Evolutionary conservation across 2,797 vertebrate genomes (phyloP), one percentile per base, ranked within the genome.

Genomic region (Novumbra hubbsi): DNA sequence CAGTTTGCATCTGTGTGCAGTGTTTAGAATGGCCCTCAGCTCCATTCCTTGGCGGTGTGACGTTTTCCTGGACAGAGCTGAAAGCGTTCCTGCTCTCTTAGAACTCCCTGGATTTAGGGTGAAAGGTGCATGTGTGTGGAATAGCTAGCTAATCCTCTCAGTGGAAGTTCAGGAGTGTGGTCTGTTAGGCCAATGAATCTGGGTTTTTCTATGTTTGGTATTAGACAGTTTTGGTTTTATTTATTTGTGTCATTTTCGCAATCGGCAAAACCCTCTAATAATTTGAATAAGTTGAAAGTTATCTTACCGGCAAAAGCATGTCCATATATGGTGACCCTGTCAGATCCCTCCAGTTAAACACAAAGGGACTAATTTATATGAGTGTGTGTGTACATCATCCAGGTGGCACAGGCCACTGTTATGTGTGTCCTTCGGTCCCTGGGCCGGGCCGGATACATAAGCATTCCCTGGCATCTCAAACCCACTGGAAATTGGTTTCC

Each of bases 381-480:
- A 80, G 55, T 55, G 16, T 30, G 41, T 41, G 2, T 57, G 55
- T 75, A 83, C 83, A 85, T 79, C 85, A n/a, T 76, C 72, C 80
- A 88, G 80, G 86, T 90, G 90, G 82, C 83, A 87, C 82, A 88
- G 89, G 88, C 85, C 73, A 74, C 32, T 68, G 11, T 81, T 80
- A 82, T 85, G 67, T 71, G n/a, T 48, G 5, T 50, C n/a, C 27
- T 48, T 15, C 21, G 5, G n/a, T 57, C 55, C 3, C 1, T 45
- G 34, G 34, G 1, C 34, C 34, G 34, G 34, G 8, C 34, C 34
- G 41, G 41, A 45, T 45, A 45, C 41, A 11, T 45, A 45, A 11
- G 41, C 14, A 45, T 45, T 45, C 41, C 41, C 41, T 45, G 41
- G 41, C 41, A 6, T 45, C 41, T 45, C 41, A 5, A 38, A 45